Evolutionary conservation across 2,113 vertebrate genomes (phyloP).

Genomic region (Redunca redunca): DNA sequence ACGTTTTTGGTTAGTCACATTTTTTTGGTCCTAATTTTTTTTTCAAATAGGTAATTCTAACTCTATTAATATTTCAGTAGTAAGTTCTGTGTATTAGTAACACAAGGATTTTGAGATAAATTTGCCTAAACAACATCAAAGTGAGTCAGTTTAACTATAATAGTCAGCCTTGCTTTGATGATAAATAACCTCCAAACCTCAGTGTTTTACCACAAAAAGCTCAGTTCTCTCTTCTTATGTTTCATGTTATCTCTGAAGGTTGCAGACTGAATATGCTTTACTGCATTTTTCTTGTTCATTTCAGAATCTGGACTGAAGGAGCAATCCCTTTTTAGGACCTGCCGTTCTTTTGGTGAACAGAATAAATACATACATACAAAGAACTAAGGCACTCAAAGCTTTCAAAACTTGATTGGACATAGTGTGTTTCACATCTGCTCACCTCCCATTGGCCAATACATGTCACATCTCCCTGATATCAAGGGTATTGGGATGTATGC

Average conservation of each 20-base stretch:
- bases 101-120: background rate
- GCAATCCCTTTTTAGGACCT: background rate
- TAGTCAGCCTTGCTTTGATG: background rate
- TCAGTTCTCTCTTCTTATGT: background rate
- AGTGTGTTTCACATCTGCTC: background rate
- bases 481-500: background rate
- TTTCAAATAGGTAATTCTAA: background rate
- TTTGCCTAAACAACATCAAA: background rate
- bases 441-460: background rate
- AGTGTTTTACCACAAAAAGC: background rate
- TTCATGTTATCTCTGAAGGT: background rate
- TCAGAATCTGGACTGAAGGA: background rate
- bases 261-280: background rate
- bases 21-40: background rate
- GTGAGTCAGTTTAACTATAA: background rate
- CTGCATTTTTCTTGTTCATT: background rate
- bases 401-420: background rate
- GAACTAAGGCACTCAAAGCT: background rate
- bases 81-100: background rate
- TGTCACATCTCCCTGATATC: background rate
- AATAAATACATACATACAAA: background rate
- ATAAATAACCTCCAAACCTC: background rate
- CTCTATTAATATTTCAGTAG: background rate
- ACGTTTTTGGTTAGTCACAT: background rate
- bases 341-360: background rate